Base-by-base conservation (phyloP, 2,113 vertebrate genomes). In the Callaeas wilsoni region DNA sequence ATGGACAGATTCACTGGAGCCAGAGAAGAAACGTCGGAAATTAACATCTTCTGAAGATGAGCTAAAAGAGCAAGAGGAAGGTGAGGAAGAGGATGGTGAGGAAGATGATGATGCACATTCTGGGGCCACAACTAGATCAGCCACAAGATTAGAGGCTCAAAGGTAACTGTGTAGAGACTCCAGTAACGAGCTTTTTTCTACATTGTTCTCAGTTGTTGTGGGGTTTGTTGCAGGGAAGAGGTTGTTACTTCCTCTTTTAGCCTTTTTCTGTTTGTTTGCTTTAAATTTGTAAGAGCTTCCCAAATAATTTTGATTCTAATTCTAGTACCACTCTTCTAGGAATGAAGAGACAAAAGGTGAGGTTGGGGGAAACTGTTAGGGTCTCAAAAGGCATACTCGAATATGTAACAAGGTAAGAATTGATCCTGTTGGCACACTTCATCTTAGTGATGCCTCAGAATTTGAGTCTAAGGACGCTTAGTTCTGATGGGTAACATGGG, bases 121-220 rank as follows among this genome's bases (percentile, higher is more conserved):
- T 0, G 97, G 99, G 93, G 98, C 99, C 46, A 99, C 98, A 49
- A 99, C 99, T 2, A 98, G 99, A 18, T 98, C 98, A 30, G 98
- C 98, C 13, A 97, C 98, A 73, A 99, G 99, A 55, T 97, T 99
- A 75, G 99, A 99, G 96, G 99, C 99, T 50, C 98, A 99, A 93
- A 99, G 98, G 99, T 99, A 98, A 97, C 9, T 50, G 35, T 50
- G 23, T 37, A 62, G 46, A 59, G 13, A 64, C n/a, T 44, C 14
- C 35, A 65, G 4, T 8, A 62, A 18, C 18, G 35, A 15, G 8
- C 0, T 17, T 47, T 73, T 41, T 76, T 20, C 32, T 49, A 1
- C 4, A 0, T 49, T 47, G 3, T 53, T 91, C 37, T 82, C 4
- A 1, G 16, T 35, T 65, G 12, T 33, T 62, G 6, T 37, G 44